Conservation (phyloP, 2,888 invertebrate genomes). For the Ctena decussata region DNA sequence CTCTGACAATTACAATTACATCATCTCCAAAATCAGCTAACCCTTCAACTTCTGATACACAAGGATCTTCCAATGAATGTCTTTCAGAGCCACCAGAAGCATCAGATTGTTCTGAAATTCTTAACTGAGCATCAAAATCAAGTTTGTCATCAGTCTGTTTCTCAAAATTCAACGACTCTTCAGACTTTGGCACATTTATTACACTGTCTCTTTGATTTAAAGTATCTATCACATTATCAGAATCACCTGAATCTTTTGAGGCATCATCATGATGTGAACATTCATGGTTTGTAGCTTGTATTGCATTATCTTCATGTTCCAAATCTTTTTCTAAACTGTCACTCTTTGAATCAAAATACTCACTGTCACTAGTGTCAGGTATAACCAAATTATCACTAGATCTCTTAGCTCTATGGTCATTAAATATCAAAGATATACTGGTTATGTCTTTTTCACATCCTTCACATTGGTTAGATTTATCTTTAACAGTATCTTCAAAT, state of each 20-base stretch:
- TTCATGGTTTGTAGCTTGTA: not conserved
- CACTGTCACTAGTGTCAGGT: not conserved
- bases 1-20: conserved; percentile 67
- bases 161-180: no score
- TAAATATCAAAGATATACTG: not conserved
- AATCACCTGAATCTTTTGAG: not conserved
- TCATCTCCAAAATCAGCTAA: conserved; percentile 40
- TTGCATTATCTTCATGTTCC: not conserved
- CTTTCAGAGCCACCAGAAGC: not conserved
- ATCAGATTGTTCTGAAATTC: not conserved
- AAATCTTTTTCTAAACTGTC: not conserved
- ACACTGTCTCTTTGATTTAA: not conserved
- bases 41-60: conserved; percentile 18
- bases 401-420: not conserved
- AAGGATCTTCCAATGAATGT: not conserved
- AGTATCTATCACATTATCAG: not conserved
- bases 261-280: not conserved
- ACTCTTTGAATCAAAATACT: not conserved
- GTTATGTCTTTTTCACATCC: not conserved
- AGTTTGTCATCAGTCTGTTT: not conserved
- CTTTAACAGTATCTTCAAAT: not conserved
- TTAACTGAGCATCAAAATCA: not conserved
- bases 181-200: not conserved
- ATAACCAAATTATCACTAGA: no score
- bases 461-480: no score